Percentiles rank a stretch among this genome's conserved stretches.
These are phyloP conservation scores for Nasonia giraulti DNA, from an alignment of 1,140 invertebrate species.

Conservation along the genomic window DNA sequence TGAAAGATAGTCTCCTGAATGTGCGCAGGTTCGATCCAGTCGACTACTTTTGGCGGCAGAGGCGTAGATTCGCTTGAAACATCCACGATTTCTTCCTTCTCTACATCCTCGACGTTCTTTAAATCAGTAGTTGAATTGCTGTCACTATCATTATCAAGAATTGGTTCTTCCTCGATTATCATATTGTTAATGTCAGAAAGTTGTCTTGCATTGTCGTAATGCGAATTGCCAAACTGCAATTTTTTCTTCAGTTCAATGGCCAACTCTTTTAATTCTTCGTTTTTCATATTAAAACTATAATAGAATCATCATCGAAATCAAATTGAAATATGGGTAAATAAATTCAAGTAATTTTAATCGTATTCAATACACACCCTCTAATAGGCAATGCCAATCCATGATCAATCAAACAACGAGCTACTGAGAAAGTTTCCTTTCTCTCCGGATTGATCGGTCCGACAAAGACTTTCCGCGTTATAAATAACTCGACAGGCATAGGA, in stretches of 20 bases:
- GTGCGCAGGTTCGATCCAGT: constrained; percentile 66
- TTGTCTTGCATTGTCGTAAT: neutral
- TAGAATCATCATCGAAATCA: neutral
- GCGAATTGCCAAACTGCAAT: constrained; percentile 33
- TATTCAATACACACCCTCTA: constrained; percentile 59
- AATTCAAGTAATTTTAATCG: constrained; percentile 13
- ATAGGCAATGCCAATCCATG: constrained; percentile 76
- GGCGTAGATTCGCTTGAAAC: neutral
- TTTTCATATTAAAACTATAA: constrained; percentile 51
- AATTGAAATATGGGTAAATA: neutral
- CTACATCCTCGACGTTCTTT: neutral
- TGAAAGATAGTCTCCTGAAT: constrained; percentile 70
- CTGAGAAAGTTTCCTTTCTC: constrained; percentile 72
- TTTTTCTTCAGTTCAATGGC: constrained; percentile 63
- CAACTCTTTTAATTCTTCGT: constrained; percentile 55
- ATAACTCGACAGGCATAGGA: constrained; percentile 75
- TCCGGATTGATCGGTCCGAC: constrained; percentile 74
- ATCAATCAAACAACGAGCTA: constrained; percentile 75
- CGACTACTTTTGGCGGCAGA: neutral
- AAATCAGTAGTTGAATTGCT: neutral
- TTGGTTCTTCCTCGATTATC: neutral
- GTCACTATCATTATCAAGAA: neutral
- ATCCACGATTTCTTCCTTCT: neutral
- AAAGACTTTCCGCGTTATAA: constrained; percentile 29
- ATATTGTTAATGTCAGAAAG: neutral